A percentile compares a stretch with the other conserved stretches of the same genome.
Conservation (phyloP, 1,140 invertebrate genomes). For the Tyrophagus putrescentiae region DNA sequence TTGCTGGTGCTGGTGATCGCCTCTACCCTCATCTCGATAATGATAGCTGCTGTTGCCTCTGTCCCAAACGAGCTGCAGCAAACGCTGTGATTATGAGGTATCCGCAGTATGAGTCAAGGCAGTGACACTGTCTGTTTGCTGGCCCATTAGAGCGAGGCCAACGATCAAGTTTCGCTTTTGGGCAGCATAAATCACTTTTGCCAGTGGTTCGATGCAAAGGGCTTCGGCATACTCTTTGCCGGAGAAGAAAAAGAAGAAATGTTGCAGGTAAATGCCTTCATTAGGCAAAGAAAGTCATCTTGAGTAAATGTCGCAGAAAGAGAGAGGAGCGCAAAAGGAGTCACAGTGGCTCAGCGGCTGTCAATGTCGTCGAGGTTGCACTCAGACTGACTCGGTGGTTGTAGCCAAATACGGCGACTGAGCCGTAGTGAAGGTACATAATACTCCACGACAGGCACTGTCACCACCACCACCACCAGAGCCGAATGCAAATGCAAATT, state of each 20-base stretch:
- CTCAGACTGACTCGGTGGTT: no score
- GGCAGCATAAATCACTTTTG: conserved; percentile 6
- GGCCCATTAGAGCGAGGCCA: conserved; percentile 5
- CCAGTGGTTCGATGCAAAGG: background rate
- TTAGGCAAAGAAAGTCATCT: background rate
- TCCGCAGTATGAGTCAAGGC: background rate
- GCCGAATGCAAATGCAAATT: no score
- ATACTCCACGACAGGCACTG: no score
- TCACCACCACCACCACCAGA: no score
- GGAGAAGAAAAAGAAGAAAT: no score
- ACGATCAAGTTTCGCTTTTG: conserved; percentile 4
- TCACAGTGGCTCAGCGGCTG: no score
- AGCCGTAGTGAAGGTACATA: no score
- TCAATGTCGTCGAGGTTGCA: no score
- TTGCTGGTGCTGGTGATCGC: background rate
- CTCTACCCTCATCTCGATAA: background rate
- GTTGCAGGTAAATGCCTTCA: background rate
- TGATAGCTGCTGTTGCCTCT: no score
- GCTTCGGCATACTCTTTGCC: background rate
- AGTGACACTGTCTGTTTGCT: background rate
- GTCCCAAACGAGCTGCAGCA: background rate
- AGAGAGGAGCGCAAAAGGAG: no score
- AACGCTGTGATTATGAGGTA: background rate
- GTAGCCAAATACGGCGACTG: no score
- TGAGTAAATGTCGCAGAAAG: background rate